Conservation (phyloP, 2,797 vertebrate genomes). For the Pantherophis vulpinus region DNA sequence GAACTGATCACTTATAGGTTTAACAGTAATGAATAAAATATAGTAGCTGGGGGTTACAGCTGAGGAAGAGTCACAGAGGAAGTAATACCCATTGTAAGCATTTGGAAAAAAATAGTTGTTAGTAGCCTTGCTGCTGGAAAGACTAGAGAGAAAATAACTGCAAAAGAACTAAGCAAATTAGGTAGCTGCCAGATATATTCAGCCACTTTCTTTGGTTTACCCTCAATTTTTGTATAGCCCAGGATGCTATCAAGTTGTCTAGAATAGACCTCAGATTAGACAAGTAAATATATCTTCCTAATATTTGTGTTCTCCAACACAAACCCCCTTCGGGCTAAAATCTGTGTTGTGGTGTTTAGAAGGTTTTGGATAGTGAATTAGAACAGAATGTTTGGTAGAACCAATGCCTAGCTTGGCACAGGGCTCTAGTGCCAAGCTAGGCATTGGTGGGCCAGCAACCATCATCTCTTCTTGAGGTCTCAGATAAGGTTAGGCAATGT, state of each 20-base stretch:
- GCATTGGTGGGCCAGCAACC: not conserved
- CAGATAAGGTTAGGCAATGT: not conserved
- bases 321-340: not conserved
- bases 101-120: not conserved
- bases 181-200: not conserved
- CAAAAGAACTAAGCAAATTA: not conserved
- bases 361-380: not conserved
- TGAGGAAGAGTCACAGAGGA: not conserved
- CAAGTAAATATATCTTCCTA: not conserved
- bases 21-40: not conserved
- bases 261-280: not conserved
- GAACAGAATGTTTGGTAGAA: not conserved
- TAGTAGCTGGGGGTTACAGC: not conserved
- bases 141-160: not conserved
- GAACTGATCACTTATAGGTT: not conserved
- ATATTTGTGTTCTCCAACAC: not conserved
- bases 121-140: not conserved
- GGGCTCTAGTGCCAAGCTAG: not conserved
- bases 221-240: not conserved
- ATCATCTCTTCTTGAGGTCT: not conserved
- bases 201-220: not conserved
- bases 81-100: not conserved
- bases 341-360: not conserved
- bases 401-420: not conserved
- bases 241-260: not conserved